phyloP scores from a whole-genome alignment of 2,113 vertebrate genomes.

The Cromileptes altivelis region DNA sequence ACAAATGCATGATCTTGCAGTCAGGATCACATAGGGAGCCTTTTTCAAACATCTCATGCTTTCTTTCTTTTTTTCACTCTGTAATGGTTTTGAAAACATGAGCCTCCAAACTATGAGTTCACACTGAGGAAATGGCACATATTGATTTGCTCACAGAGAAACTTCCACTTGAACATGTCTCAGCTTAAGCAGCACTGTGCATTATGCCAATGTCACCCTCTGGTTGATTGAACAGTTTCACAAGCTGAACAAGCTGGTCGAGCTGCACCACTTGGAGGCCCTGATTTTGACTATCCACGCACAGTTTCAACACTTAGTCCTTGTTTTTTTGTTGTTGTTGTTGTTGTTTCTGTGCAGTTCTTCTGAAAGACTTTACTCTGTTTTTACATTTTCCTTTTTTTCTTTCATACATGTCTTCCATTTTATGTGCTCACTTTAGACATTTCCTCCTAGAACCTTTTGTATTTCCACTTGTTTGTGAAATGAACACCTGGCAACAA shows the following conservation, averaged over 20 bases:
- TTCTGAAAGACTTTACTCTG: neutral
- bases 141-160: slow-evolving; percentile 30
- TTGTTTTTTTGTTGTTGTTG: neutral
- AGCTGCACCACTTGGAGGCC: neutral
- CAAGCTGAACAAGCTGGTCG: neutral
- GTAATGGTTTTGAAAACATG: neutral
- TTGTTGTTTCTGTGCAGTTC: neutral
- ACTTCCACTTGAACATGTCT: slow-evolving; percentile 1
- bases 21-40: neutral
- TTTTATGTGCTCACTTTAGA: neutral
- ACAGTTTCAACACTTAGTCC: neutral
- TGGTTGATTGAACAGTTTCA: slow-evolving; percentile 21
- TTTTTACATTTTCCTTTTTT: neutral
- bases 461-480: neutral
- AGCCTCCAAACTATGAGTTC: neutral
- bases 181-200: neutral
- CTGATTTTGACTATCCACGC: neutral
- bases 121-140: slow-evolving; percentile 1
- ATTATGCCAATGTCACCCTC: slow-evolving; percentile 10
- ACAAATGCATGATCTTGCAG: neutral
- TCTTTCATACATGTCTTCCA: neutral
- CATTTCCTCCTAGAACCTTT: neutral
- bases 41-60: neutral
- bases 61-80: neutral
- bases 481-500: neutral